Evolutionary conservation across 2,113 vertebrate genomes (phyloP).

Genomic region (Gorsachius goisagi): DNA sequence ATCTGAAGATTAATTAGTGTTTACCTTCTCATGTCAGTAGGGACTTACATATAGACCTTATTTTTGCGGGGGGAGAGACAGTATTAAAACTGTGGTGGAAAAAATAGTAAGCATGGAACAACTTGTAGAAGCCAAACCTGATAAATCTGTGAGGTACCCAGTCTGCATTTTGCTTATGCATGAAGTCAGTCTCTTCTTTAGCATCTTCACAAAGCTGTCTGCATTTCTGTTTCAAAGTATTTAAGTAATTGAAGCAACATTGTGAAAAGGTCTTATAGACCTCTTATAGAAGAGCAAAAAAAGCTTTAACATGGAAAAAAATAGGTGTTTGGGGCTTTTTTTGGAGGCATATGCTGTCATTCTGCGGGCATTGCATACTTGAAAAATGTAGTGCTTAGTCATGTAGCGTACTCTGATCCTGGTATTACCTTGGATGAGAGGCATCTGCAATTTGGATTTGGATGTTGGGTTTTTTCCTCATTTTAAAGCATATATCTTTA

Average conservation of each 20-base stretch:
- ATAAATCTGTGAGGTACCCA: background rate
- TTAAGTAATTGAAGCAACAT: background rate
- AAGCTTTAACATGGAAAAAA: background rate
- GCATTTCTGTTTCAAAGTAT: background rate
- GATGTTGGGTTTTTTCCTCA: rapidly evolving
- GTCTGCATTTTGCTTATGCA: background rate
- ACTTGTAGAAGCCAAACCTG: background rate
- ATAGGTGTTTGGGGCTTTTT: background rate
- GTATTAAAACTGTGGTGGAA: background rate
- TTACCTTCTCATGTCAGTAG: background rate
- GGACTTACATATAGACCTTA: background rate
- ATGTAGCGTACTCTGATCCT: background rate
- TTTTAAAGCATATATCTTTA: background rate
- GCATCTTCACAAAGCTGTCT: background rate
- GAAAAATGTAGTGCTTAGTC: background rate
- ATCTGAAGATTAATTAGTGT: background rate
- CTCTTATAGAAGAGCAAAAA: background rate
- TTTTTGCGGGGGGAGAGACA: too few relatives aligned
- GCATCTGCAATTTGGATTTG: background rate
- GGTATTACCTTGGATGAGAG: background rate
- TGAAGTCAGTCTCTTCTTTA: background rate
- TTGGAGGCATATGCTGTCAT: background rate
- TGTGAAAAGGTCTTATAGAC: background rate
- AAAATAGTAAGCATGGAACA: background rate
- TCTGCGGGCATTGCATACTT: background rate